A percentile compares a stretch with the other conserved stretches of the same genome.
Conservation (phyloP, 2,113 vertebrate genomes). For the Vimba vimba region DNA sequence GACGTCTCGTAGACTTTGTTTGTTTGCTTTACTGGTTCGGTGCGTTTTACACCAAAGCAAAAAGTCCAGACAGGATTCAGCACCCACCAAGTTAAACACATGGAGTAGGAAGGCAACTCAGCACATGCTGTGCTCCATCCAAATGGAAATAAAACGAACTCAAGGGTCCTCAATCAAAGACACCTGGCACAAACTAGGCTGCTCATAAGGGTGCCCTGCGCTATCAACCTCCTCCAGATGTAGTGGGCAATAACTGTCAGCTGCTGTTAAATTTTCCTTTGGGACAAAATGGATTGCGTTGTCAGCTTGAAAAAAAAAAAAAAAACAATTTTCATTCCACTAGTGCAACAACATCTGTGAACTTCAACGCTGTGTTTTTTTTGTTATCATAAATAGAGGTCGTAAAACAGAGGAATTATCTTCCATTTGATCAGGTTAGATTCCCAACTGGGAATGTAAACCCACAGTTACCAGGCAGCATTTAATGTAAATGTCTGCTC, state of each 20-base stretch:
- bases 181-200: conserved; percentile 30
- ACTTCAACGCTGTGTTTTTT: conserved; percentile 51
- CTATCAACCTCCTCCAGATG: conserved; percentile 62
- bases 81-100: conserved; percentile 10
- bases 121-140: conserved; percentile 16
- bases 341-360: conserved; percentile 51
- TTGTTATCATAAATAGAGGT: conserved; percentile 50
- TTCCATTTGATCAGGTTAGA: conserved; percentile 57
- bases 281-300: conserved; percentile 56
- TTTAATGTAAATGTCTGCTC: conserved; percentile 63
- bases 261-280: conserved; percentile 61
- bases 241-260: conserved; percentile 63
- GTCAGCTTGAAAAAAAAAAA: conserved; percentile 62
- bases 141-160: conserved; percentile 31
- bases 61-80: conserved; percentile 21
- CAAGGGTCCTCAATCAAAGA: conserved; percentile 41
- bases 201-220: conserved; percentile 35
- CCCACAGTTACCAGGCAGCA: conserved; percentile 62
- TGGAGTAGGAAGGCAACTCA: conserved; percentile 1
- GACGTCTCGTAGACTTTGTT: conserved; percentile 9
- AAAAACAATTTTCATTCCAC: conserved; percentile 50
- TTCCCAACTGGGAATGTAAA: conserved; percentile 64
- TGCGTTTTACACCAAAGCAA: conserved; percentile 37
- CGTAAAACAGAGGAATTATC: conserved; percentile 63
- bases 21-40: conserved; percentile 30